A percentile compares a stretch with the other conserved stretches of the same genome.
These are phyloP conservation scores for Meganola albula DNA, from an alignment of 2,888 invertebrate genomes.

Conservation along the genomic window DNA sequence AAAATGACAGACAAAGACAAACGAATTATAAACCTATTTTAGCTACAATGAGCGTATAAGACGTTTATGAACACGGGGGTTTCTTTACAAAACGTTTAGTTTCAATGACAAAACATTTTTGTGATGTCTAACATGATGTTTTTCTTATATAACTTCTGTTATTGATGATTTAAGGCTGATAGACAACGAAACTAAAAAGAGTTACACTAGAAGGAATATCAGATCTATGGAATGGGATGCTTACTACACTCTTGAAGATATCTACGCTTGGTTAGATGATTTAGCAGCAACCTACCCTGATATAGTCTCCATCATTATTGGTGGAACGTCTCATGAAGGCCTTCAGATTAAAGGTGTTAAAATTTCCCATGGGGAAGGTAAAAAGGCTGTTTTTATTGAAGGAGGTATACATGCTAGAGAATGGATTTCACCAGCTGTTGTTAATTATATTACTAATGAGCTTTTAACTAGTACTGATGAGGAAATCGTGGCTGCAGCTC, in stretches of 20 bases:
- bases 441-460: slow-evolving; percentile 79
- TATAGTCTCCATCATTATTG: slow-evolving; percentile 52
- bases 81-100: too few species aligned
- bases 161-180: slow-evolving; percentile 76
- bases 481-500: slow-evolving; percentile 62
- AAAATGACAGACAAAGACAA: too few species aligned
- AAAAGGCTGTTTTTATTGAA: slow-evolving; percentile 55
- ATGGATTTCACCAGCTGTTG: slow-evolving; percentile 83
- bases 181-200: slow-evolving; percentile 59
- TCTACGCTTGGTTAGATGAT: slow-evolving; percentile 77
- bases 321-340: slow-evolving; percentile 66
- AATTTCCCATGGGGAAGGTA: slow-evolving; percentile 54
- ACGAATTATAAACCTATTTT: too few species aligned
- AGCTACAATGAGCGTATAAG: too few species aligned
- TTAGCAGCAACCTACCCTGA: slow-evolving; percentile 62
- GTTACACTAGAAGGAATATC: slow-evolving; percentile 37
- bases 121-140: too few species aligned
- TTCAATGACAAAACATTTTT: too few species aligned
- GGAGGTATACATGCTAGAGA: slow-evolving; percentile 85
- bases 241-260: slow-evolving; percentile 79
- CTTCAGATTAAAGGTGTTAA: slow-evolving; percentile 67
- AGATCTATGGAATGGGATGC: slow-evolving; percentile 73
- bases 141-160: too few species aligned
- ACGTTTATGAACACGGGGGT: too few species aligned
- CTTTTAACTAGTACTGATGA: slow-evolving; percentile 73